Evolutionary conservation across 1,140 invertebrate species (phyloP).

Genomic region (Heterodera schachtii): DNA sequence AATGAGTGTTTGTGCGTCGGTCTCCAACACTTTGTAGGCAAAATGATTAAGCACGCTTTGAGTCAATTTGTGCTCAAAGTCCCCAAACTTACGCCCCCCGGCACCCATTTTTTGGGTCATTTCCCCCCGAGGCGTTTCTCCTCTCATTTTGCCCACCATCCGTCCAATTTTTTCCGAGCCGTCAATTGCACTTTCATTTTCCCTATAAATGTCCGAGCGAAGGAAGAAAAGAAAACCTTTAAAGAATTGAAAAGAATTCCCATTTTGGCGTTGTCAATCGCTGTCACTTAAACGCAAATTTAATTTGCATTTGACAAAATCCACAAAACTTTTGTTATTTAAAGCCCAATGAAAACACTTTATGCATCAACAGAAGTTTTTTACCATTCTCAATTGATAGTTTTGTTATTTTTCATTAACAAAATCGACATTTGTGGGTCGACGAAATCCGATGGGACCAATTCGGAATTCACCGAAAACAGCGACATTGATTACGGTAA

Average conservation of each 20-base stretch:
- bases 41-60: slow-evolving; percentile 10
- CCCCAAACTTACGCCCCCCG: not conserved
- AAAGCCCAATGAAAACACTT: not conserved
- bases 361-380: not conserved
- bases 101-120: not conserved
- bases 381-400: not conserved
- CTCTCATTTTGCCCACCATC: not conserved
- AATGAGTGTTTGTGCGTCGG: not conserved
- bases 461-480: slow-evolving; percentile 20
- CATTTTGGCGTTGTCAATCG: not conserved
- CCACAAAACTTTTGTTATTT: not conserved
- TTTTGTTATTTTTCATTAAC: not conserved
- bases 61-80: slow-evolving; percentile 7
- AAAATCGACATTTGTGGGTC: not conserved
- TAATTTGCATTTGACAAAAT: not conserved
- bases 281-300: not conserved
- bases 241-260: not conserved
- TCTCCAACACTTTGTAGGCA: not conserved
- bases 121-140: not conserved
- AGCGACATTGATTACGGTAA: slow-evolving; percentile 23
- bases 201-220: not conserved
- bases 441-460: not conserved
- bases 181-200: slow-evolving; percentile 10
- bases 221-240: not conserved
- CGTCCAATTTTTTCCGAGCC: not conserved